Percentiles rank a stretch among this genome's conserved stretches.
Evolutionary conservation across 2,113 vertebrate species (phyloP).

Genomic region (Nanorana parkeri): DNA sequence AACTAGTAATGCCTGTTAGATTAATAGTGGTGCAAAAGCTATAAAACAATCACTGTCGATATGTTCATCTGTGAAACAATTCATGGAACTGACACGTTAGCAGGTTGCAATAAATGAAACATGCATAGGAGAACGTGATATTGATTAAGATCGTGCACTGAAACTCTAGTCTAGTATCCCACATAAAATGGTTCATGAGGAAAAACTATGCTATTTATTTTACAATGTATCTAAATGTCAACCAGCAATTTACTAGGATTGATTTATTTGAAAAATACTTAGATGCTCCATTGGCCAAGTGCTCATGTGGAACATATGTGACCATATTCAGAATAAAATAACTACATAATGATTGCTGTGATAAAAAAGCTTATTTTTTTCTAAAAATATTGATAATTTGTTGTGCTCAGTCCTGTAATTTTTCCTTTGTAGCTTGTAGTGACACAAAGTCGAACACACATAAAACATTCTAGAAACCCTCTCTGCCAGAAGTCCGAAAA

Average conservation of each 20-base stretch:
- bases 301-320: conserved; percentile 43
- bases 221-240: conserved; percentile 38
- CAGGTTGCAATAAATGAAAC: background rate
- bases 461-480: conserved; percentile 8
- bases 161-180: conserved; percentile 22
- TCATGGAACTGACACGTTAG: background rate
- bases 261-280: conserved; percentile 48
- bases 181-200: conserved; percentile 42
- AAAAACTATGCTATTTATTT: conserved; percentile 46
- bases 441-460: conserved; percentile 18
- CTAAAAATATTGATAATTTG: background rate
- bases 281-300: conserved; percentile 34
- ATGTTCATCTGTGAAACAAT: background rate
- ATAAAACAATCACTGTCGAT: background rate
- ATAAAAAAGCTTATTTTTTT: background rate
- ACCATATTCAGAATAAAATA: background rate
- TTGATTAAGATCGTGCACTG: conserved; percentile 33
- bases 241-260: conserved; percentile 3
- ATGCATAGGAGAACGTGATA: conserved; percentile 25
- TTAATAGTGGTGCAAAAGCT: background rate
- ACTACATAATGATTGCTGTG: background rate
- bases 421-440: conserved; percentile 15
- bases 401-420: background rate
- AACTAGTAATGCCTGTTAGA: background rate
- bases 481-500: background rate